Evolutionary conservation across 2,888 invertebrate species (phyloP).

Genomic region (Sthenelais limicola): DNA sequence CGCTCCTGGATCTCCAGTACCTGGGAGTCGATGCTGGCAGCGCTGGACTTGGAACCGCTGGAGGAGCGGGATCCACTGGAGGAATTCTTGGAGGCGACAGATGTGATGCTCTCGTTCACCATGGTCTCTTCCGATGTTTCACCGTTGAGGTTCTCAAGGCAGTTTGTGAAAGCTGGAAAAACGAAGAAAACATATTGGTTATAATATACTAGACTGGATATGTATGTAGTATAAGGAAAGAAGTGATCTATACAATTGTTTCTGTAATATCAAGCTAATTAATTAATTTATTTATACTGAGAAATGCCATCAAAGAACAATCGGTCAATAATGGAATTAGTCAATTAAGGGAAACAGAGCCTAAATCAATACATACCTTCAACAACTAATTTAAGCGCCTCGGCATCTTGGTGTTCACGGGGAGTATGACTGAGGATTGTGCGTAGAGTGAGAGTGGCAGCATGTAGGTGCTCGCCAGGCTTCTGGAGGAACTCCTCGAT

Average conservation of each 20-base stretch:
- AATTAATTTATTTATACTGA: not conserved
- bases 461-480: constrained; percentile 36
- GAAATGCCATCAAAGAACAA: not conserved
- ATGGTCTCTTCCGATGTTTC: too few species aligned
- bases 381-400: constrained; percentile 14
- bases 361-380: constrained; percentile 19
- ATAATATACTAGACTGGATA: not conserved
- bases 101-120: too few species aligned
- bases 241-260: too few species aligned
- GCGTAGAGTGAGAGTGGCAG: constrained; percentile 18
- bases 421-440: constrained; percentile 19
- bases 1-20: constrained; percentile 65
- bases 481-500: constrained; percentile 46
- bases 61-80: constrained; percentile 12
- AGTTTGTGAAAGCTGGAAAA: constrained; percentile 5
- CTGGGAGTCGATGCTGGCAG: constrained; percentile 59
- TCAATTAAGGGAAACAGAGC: not conserved
- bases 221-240: too few species aligned
- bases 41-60: constrained; percentile 32
- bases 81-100: not conserved
- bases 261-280: not conserved
- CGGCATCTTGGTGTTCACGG: constrained; percentile 10
- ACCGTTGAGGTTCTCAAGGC: not conserved
- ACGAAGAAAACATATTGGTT: not conserved
- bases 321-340: not conserved